A percentile compares a stretch with the other conserved stretches of the same genome.
phyloP scores from a whole-genome alignment of 2,113 vertebrate species.

The Gobiocypris rarus region DNA sequence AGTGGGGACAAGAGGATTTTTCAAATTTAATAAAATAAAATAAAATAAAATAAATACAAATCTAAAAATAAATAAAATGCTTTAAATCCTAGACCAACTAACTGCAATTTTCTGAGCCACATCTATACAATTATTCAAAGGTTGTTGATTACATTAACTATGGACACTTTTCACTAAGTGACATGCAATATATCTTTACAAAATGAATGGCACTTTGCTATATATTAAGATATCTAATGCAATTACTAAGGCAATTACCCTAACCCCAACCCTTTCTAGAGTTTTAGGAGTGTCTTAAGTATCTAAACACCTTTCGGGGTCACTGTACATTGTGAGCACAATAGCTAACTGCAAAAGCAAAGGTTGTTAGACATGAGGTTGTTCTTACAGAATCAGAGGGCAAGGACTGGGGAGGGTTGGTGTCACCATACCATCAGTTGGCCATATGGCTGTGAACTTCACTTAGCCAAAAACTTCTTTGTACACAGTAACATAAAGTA shows the following conservation, averaged over 20 bases:
- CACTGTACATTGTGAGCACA: neutral
- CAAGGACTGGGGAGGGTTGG: neutral
- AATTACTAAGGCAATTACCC: too few relatives aligned
- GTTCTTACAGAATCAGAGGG: neutral
- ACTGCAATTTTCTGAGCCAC: neutral
- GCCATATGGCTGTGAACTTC: neutral
- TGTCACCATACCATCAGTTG: neutral
- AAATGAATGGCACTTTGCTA: neutral
- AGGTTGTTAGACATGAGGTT: neutral
- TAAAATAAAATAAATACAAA: too few relatives aligned
- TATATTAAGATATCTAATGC: neutral
- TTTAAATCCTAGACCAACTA: neutral
- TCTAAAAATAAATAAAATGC: too few relatives aligned
- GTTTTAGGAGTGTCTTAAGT: neutral
- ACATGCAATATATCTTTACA: neutral
- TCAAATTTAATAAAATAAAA: too few relatives aligned
- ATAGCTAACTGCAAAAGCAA: neutral
- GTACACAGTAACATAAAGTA: neutral
- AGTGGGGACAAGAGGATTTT: too few relatives aligned
- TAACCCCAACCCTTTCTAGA: too few relatives aligned
- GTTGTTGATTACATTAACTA: neutral
- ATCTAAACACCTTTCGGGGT: neutral
- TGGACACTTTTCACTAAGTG: neutral
- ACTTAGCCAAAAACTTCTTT: neutral
- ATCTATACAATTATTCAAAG: neutral